Evolutionary conservation across 2,113 vertebrate genomes (phyloP).

Genomic region (Clarias gariepinus): DNA sequence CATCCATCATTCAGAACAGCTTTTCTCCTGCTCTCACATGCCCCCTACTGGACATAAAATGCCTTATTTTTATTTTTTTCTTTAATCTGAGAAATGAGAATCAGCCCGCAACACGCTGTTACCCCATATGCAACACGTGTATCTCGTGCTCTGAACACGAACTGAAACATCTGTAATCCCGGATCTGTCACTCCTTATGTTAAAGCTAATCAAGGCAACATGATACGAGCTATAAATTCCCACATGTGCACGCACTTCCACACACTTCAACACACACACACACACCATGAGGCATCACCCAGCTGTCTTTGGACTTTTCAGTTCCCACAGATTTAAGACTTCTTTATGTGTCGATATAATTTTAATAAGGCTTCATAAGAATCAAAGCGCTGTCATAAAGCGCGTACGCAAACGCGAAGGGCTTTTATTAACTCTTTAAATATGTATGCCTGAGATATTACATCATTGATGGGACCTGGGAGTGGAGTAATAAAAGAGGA

Average conservation of each 20-base stretch:
- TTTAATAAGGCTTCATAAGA: conserved; percentile 35
- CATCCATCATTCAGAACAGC: neutral
- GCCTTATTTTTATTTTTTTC: too few species aligned
- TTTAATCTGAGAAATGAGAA: neutral
- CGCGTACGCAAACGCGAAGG: conserved; percentile 35
- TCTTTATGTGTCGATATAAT: conserved; percentile 30
- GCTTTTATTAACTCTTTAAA: conserved; percentile 58
- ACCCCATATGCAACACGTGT: neutral
- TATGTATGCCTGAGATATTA: conserved; percentile 58
- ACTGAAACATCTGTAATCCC: conserved; percentile 11
- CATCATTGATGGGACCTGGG: conserved; percentile 31
- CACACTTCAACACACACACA: conserved; percentile 1
- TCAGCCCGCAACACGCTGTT: neutral
- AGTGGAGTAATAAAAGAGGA: conserved; percentile 60
- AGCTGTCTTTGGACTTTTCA: neutral
- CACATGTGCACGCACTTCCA: conserved; percentile 24
- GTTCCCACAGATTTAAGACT: conserved; percentile 19
- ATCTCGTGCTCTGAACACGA: neutral
- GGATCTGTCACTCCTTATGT: conserved; percentile 22
- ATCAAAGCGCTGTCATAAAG: conserved; percentile 21
- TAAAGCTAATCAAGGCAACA: conserved; percentile 30
- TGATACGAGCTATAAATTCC: conserved; percentile 31
- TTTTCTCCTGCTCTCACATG: neutral
- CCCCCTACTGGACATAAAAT: neutral
- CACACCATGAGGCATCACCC: neutral